Conservation (phyloP, 2,888 invertebrate genomes). For the Caenorhabditis panamensis region DNA sequence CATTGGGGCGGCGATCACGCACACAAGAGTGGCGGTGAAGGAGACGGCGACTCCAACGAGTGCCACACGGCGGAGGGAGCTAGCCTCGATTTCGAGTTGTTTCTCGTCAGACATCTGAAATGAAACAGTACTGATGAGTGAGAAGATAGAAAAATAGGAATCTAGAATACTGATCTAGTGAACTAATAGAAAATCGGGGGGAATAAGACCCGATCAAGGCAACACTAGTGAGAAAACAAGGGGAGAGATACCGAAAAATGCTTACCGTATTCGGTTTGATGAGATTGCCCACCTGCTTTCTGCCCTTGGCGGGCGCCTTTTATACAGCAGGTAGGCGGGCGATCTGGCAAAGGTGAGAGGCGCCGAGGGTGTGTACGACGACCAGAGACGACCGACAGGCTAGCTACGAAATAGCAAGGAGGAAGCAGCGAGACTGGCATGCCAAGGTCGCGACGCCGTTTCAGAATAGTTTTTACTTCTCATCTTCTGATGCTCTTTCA, state of each 20-base stretch:
- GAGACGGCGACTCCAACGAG: constrained; percentile 75
- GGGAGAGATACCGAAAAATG: constrained; percentile 40
- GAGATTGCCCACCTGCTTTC: constrained; percentile 68
- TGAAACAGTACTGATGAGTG: not conserved
- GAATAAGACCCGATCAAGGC: not conserved
- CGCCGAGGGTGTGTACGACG: constrained; percentile 35
- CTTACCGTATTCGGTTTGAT: constrained; percentile 64
- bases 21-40: constrained; percentile 74
- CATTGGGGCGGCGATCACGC: constrained; percentile 77
- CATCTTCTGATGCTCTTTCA: constrained; percentile 49
- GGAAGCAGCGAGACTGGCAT: constrained; percentile 56
- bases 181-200: not conserved
- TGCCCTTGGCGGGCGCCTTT: constrained; percentile 53
- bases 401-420: constrained; percentile 49
- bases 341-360: constrained; percentile 59
- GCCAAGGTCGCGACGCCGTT: constrained; percentile 57
- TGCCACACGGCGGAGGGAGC: constrained; percentile 74
- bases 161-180: not conserved
- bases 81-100: constrained; percentile 73
- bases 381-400: constrained; percentile 47
- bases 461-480: constrained; percentile 44
- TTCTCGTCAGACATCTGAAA: constrained; percentile 72
- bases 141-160: not conserved
- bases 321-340: constrained; percentile 68
- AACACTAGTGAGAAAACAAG: constrained; percentile 32